Conservation (phyloP, 1,140 invertebrate species). For the Gonatopus flavifemur region DNA sequence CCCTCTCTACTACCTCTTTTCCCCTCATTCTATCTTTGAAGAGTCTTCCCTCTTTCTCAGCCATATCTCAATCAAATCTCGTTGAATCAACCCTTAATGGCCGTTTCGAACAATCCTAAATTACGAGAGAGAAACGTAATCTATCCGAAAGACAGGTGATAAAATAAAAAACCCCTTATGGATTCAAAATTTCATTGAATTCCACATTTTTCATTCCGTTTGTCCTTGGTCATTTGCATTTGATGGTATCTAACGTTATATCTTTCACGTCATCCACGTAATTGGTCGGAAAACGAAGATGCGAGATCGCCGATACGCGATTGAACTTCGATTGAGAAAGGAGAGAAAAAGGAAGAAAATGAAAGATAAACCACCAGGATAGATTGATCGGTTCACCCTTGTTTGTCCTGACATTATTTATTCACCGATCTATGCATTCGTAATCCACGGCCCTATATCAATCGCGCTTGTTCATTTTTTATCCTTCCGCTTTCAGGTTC, state of each 20-base stretch:
- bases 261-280: neutral
- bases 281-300: neutral
- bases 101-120: constrained; percentile 11
- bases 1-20: constrained; percentile 6
- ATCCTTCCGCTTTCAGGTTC: neutral
- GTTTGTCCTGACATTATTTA: constrained; percentile 25
- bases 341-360: neutral
- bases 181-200: no score
- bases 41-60: constrained; percentile 11
- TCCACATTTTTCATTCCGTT: no score
- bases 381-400: constrained; percentile 7
- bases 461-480: constrained; percentile 16
- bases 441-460: constrained; percentile 19
- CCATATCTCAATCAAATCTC: constrained; percentile 19
- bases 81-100: constrained; percentile 19
- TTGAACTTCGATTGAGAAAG: neutral
- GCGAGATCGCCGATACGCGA: neutral
- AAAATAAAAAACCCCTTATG: no score
- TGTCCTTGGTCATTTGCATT: no score
- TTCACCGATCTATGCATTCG: constrained; percentile 26
- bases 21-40: constrained; percentile 13
- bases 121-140: constrained; percentile 10
- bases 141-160: no score
- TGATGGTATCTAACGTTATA: neutral
- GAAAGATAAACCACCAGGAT: no score